phyloP scores from a whole-genome alignment of 92 coral and sea anemone species.

The Zoanthus sansibaricus region DNA sequence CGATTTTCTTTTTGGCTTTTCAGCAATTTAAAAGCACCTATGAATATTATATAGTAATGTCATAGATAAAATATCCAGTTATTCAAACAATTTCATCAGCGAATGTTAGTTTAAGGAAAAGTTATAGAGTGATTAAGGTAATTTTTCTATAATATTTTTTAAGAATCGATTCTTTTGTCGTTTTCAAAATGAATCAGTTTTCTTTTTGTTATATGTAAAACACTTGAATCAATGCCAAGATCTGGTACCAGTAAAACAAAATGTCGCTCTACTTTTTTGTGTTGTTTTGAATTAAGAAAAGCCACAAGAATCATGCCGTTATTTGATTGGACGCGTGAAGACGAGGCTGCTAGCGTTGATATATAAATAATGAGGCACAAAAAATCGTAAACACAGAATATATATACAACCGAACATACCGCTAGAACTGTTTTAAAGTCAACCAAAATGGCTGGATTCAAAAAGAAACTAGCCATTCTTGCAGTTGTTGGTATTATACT shows the following conservation, averaged over 20 bases:
- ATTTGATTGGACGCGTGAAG: slow-evolving; percentile 71
- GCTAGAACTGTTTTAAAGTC: neutral
- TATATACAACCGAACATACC: neutral
- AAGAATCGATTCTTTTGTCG: too few relatives aligned
- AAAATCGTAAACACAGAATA: slow-evolving; percentile 15
- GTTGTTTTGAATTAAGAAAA: slow-evolving; percentile 39
- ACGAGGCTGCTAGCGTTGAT: slow-evolving; percentile 61
- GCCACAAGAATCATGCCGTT: slow-evolving; percentile 29
- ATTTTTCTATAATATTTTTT: neutral
- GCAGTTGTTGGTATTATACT: slow-evolving; percentile 87
- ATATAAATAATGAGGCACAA: slow-evolving; percentile 51
- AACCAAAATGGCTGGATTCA: slow-evolving; percentile 65
- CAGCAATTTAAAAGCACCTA: neutral
- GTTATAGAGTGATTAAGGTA: neutral
- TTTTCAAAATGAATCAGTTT: neutral
- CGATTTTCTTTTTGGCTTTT: neutral
- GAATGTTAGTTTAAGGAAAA: neutral
- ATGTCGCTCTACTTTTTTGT: neutral
- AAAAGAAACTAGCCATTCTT: slow-evolving; percentile 79
- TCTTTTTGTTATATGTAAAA: neutral
- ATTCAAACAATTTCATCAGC: neutral
- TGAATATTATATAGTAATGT: neutral
- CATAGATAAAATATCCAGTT: neutral
- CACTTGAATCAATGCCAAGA: slow-evolving; percentile 2
- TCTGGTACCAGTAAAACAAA: slow-evolving; percentile 15